A percentile compares a stretch with the other conserved stretches of the same genome.
These are phyloP conservation scores for Rhagophthalmus giganteus DNA, from an alignment of 2,888 invertebrate species.

Conservation along the genomic window DNA sequence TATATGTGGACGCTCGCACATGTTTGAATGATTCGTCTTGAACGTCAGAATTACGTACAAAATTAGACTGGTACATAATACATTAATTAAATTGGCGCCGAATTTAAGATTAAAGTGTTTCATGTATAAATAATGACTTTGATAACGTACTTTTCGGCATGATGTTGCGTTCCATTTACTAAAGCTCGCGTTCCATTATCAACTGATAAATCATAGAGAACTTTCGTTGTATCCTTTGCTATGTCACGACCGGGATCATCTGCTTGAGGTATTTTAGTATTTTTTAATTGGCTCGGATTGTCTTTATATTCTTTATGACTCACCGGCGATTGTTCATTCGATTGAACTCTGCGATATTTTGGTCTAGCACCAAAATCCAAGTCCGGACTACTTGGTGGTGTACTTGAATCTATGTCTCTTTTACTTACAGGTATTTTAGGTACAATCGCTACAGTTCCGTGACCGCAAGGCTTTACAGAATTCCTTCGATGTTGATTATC, in stretches of 20 bases:
- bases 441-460: constrained; percentile 51
- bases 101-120: too few species aligned
- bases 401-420: constrained; percentile 38
- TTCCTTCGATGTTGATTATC: constrained; percentile 13
- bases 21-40: too few species aligned
- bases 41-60: too few species aligned
- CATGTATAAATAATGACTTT: constrained; percentile 2
- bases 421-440: constrained; percentile 43
- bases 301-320: constrained; percentile 1
- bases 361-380: constrained; percentile 37
- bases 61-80: too few species aligned
- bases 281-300: constrained; percentile 1
- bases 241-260: constrained; percentile 22
- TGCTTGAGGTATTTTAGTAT: constrained; percentile 2
- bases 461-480: constrained; percentile 52
- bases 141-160: constrained; percentile 21
- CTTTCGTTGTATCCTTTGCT: constrained; percentile 33
- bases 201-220: constrained; percentile 29
- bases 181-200: neutral
- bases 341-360: constrained; percentile 17
- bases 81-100: too few species aligned
- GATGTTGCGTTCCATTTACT: constrained; percentile 7
- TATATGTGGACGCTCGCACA: too few species aligned
- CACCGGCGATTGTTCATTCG: constrained; percentile 1
- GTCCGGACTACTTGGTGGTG: constrained; percentile 50